Evolutionary conservation across 2,113 vertebrate species (phyloP), one percentile per base, ranked within the genome.

Genomic region (Channa argus): DNA sequence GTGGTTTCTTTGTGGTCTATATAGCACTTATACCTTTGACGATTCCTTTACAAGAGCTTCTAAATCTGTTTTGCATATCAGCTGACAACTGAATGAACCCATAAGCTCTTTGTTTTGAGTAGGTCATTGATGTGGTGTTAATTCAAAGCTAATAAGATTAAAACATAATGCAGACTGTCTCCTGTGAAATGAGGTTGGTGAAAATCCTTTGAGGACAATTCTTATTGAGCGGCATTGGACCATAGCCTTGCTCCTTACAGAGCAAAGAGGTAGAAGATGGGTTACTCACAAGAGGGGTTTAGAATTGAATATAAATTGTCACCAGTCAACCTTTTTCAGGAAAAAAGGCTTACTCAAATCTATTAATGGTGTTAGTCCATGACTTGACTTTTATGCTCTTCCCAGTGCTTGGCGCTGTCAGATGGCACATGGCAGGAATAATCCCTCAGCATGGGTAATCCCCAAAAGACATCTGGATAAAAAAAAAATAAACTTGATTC

Each of bases 371-470:
- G 86, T 91, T 90, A 88, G 84, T 85, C 79, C 78, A 85, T 82
- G 80, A 79, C 59, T 89, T 82, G 84, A 88, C 79, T 88, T 84
- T 72, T 84, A 80, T 73, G 74, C 77, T 88, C 68, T 77, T 83
- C 58, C 51, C 63, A 61, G 80, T 71, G 78, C 67, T 76, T 65
- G 83, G 65, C 14, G 79, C 77, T 80, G 76, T 90, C 77, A 87
- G 54, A 79, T 77, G 77, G 79, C 75, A 85, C 58, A 84, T 65
- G 73, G 66, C 59, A 76, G 80, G 64, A 84, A 84, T 88, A 92
- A 90, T 92, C 91, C 82, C 85, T 77, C 73, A 86, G 86, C 86
- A 82, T 66, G 72, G 60, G 83, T 93, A 92, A 93, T 93, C 88
- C 88, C 62, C 66, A 37, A 86, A 89, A 88, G 74, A 90, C 85